Evolutionary conservation across 2,888 invertebrate genomes (phyloP).

Genomic region (Spisula solida): DNA sequence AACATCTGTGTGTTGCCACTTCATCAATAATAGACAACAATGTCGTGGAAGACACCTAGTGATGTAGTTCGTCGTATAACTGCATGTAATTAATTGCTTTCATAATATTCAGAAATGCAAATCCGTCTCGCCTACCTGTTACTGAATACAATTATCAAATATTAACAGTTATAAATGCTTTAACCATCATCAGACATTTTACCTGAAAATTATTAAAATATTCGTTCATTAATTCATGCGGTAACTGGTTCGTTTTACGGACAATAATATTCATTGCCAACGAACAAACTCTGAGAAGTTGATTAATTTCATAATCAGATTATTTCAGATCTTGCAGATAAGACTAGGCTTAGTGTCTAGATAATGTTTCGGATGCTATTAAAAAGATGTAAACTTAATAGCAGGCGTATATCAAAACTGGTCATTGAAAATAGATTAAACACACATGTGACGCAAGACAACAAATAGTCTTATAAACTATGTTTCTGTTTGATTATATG

Average conservation of each 20-base stretch:
- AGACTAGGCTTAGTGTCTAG: no score
- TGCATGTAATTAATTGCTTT: not conserved
- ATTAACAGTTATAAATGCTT: not conserved
- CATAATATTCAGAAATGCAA: not conserved
- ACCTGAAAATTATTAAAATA: not conserved
- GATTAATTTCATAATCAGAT: no score
- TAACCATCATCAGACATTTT: not conserved
- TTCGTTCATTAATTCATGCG: not conserved
- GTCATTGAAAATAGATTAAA: no score
- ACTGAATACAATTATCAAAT: not conserved
- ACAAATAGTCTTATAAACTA: no score
- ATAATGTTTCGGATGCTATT: no score
- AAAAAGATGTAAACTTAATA: no score
- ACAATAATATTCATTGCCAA: not conserved
- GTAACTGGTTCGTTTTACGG: not conserved
- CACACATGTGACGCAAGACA: no score
- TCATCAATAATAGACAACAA: conserved; percentile 26
- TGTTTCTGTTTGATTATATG: no score
- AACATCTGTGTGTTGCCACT: conserved; percentile 35
- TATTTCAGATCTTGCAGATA: no score
- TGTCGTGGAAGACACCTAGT: not conserved
- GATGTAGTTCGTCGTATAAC: not conserved
- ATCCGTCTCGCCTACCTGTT: not conserved
- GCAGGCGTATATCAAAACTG: no score
- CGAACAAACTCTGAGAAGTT: no score